Evolutionary conservation across 2,113 vertebrate species (phyloP), one percentile per base, ranked within the genome.

Genomic region (Colaptes auratus): DNA sequence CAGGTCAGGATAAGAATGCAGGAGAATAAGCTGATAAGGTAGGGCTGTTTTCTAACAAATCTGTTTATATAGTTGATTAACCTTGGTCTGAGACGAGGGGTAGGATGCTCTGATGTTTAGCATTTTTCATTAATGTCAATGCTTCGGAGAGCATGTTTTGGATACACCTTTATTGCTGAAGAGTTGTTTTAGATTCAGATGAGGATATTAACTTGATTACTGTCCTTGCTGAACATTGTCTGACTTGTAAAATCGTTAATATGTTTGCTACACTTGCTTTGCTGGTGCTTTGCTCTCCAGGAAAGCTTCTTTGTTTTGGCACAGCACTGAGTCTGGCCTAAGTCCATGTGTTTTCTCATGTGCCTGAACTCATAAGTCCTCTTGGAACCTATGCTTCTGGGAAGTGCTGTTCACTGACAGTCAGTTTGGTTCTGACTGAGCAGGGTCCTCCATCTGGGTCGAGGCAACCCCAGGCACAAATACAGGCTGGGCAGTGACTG

Each of bases 271-370:
- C 3, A 1, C 33, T 90, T 70, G 31, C 61, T 82, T 86, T 91
- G 44, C 70, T 89, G 74, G 28, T 87, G 63, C 89, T 83, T 10
- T 88, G 71, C 83, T 93, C 55, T 92, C 50, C 35, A 66, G 66
- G 71, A 91, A 70, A 61, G 44, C 63, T 67, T 58, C 10, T 52
- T 93, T 93, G 33, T 78, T 92, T 89, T 86, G 84, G 74, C 91
- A 69, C 28, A 61, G 33, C 31, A 7, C 65, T 74, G 74, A 7
- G 3, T 83, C 63, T 95, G 78, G 33, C 65, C 74, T 35, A 46
- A 27, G 6, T 84, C 44, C 31, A 8, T 44, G 48, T 75, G 39
- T 44, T 67, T 83, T 85, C 52, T 52, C 12, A 7, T 60, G 20
- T 87, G 58, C 33, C 65, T 92, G 31, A 84, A 74, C 42, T 92